A percentile compares a stretch with the other conserved stretches of the same genome.
These are phyloP conservation scores for Acarapis woodi DNA, from an alignment of 1,140 invertebrate genomes.

Conservation along the genomic window DNA sequence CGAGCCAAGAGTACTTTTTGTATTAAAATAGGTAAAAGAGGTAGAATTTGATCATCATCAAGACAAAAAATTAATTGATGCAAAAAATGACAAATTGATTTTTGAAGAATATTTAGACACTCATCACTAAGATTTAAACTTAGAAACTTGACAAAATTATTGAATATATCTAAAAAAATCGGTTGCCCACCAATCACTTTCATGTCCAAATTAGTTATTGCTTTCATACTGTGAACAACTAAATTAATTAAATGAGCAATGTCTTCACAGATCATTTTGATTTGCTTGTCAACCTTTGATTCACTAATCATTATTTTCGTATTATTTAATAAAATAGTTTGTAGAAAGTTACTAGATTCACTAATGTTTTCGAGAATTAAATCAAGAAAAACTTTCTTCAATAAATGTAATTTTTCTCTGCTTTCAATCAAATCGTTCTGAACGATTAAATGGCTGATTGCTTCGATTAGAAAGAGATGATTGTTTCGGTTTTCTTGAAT, in stretches of 20 bases:
- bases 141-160: conserved; percentile 23
- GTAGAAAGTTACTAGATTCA: too few species aligned
- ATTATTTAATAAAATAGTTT: too few species aligned
- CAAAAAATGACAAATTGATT: conserved; percentile 24
- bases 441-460: too few species aligned
- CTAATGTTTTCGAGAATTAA: too few species aligned
- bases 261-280: conserved; percentile 12
- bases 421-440: too few species aligned
- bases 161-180: conserved; percentile 22
- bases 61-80: conserved; percentile 30
- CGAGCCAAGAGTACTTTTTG: conserved; percentile 14
- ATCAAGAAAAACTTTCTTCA: too few species aligned
- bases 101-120: conserved; percentile 14
- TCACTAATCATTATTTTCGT: too few species aligned
- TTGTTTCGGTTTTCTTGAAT: too few species aligned
- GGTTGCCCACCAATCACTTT: conserved; percentile 22
- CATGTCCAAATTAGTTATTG: conserved; percentile 26
- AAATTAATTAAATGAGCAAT: conserved; percentile 24
- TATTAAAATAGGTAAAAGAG: conserved; percentile 23
- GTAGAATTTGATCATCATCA: conserved; percentile 24
- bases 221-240: conserved; percentile 24
- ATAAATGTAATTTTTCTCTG: too few species aligned
- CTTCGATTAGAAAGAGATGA: too few species aligned
- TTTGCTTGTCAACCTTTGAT: background rate
- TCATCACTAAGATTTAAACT: conserved; percentile 12